Evolutionary conservation across 2,113 vertebrate species (phyloP).

Genomic region (Lamprotornis superbus): DNA sequence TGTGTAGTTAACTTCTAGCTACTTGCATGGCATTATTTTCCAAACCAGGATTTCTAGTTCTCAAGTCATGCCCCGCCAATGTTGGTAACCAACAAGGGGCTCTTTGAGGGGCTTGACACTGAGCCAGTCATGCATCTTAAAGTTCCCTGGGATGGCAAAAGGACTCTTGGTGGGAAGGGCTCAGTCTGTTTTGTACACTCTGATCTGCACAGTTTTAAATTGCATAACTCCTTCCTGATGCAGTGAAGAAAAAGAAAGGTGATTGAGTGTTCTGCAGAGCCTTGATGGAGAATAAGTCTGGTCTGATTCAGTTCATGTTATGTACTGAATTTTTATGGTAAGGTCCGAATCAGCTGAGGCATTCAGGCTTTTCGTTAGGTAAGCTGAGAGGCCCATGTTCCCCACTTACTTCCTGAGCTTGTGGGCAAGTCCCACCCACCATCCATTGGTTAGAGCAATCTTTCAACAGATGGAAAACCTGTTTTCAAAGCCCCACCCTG

Average conservation of each 20-base stretch:
- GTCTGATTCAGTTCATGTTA: background rate
- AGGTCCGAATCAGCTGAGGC: background rate
- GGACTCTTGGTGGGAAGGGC: background rate
- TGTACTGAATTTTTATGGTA: background rate
- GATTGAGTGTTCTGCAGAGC: background rate
- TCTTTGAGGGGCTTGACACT: background rate
- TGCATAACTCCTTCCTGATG: background rate
- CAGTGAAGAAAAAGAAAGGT: background rate
- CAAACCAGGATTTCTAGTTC: background rate
- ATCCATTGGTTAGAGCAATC: background rate
- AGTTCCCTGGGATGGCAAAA: background rate
- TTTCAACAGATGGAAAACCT: slow-evolving; percentile 20
- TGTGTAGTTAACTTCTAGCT: background rate
- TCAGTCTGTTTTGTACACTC: background rate
- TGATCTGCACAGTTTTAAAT: background rate
- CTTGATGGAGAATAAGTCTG: background rate
- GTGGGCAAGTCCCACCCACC: background rate
- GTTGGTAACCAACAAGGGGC: background rate
- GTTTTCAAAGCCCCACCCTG: background rate
- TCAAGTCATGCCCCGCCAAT: background rate
- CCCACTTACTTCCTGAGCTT: slow-evolving; percentile 24
- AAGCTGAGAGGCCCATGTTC: background rate
- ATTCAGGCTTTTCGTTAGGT: background rate
- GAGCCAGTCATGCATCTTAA: background rate
- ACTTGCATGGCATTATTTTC: background rate